Base-by-base conservation (phyloP, 2,113 vertebrate species). In the Oreochromis spilurus region DNA sequence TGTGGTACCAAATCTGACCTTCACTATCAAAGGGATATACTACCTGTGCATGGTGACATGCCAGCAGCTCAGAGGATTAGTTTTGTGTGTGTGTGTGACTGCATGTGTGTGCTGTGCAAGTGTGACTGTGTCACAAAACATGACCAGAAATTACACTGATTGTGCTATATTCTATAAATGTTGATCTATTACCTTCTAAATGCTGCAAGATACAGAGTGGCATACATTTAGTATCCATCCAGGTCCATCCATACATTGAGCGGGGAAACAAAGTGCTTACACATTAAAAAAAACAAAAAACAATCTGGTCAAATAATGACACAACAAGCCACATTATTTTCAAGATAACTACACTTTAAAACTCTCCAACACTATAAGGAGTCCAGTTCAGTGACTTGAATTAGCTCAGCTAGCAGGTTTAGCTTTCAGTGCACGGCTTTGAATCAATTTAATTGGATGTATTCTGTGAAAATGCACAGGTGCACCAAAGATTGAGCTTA, bases 1-100 rank as follows among this genome's bases (percentile, higher is more conserved):
- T 81, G 81, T 77, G 65, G 72, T 43, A 90, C 86, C 90, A 93
- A 79, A 80, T 58, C 84, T 87, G 89, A 95, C 87, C 89, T 89
- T 90, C 58, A 57, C 85, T 54, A 82, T 88, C 79, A 91, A 90
- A 88, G 21, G 83, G 60, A 83, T 86, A 45, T 9, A 8, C 24
- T 31, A 82, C 58, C 78, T 77, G 65, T 70, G 24, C 1, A 13
- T 55, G 77, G 89, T 81, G 34, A 31, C 53, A 81, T 14, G 36
- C 24, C 7, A 55, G 54, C 5, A 29, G 19, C 29, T 85, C n/a
- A 80, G 34, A 80, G 79, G 38, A 81, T 67, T 72, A 9, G 55
- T 52, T 77, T 16, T 45, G 12, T 31, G n/a, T 24, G 21, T n/a
- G 48, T 34, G 5, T 24, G 19, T 19, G 40, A 48, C 67, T 72